Conservation (phyloP, 2,888 invertebrate species). For the Perizoma flavofasciatum region DNA sequence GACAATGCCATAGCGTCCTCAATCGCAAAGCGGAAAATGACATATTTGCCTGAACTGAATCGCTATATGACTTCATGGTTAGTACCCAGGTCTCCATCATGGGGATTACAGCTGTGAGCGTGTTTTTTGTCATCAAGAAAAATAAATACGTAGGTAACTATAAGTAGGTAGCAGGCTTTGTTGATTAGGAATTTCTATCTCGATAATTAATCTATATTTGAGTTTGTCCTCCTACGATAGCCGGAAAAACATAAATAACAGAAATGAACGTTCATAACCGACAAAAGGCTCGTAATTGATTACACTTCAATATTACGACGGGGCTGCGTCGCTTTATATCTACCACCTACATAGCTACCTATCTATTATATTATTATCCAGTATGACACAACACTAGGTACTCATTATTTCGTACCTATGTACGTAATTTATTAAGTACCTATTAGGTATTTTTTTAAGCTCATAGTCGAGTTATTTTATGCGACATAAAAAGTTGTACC, state of each 20-base stretch:
- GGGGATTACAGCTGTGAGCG: too few species aligned
- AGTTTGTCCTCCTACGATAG: conserved; percentile 11
- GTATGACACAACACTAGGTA: background rate
- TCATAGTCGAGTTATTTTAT: too few species aligned
- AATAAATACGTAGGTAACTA: background rate
- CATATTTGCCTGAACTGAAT: too few species aligned
- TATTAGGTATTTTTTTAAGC: too few species aligned
- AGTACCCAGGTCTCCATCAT: too few species aligned
- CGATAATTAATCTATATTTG: conserved; percentile 12
- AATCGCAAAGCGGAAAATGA: too few species aligned
- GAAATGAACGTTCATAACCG: conserved; percentile 27
- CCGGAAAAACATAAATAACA: conserved; percentile 27
- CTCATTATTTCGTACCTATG: background rate
- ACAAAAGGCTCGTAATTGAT: conserved; percentile 30
- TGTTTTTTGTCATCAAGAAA: background rate
- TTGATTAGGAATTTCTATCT: background rate
- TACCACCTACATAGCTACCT: conserved; percentile 4
- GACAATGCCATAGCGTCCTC: too few species aligned
- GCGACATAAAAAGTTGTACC: too few species aligned
- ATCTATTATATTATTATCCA: conserved; percentile 14
- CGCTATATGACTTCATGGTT: too few species aligned
- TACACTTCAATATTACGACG: conserved; percentile 30
- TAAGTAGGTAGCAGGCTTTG: background rate
- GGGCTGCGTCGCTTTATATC: conserved; percentile 12
- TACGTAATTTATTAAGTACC: too few species aligned